Percentiles rank a stretch among this genome's conserved stretches.
Evolutionary conservation across 1,140 invertebrate species (phyloP).

Genomic region (Cydia amplana): DNA sequence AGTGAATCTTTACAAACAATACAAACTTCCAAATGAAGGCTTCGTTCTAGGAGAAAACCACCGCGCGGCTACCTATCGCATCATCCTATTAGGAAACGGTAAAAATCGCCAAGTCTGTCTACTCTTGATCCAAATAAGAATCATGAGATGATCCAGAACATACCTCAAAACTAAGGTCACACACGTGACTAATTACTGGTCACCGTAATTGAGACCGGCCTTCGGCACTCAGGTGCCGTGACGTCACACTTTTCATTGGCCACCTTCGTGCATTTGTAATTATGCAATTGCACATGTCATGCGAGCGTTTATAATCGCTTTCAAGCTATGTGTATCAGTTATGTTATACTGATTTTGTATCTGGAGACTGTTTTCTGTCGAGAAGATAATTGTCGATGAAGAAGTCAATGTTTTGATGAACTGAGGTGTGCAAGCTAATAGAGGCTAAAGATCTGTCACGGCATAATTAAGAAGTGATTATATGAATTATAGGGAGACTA

Average conservation of each 20-base stretch:
- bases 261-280: constrained; percentile 21
- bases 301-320: background rate
- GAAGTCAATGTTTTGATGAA: too few relatives aligned
- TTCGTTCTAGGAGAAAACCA: background rate
- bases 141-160: background rate
- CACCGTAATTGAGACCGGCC: constrained; percentile 26
- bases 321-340: constrained; percentile 7
- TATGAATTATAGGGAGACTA: too few relatives aligned
- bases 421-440: too few relatives aligned
- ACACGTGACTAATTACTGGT: constrained; percentile 16
- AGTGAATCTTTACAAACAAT: too few relatives aligned
- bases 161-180: constrained; percentile 14
- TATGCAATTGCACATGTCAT: constrained; percentile 14
- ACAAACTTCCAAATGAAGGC: background rate
- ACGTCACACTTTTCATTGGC: constrained; percentile 26
- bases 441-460: too few relatives aligned
- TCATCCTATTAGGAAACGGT: background rate
- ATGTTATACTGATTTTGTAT: background rate
- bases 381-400: too few relatives aligned
- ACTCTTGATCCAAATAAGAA: constrained; percentile 9
- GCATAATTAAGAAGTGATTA: too few relatives aligned
- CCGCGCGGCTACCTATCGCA: too few relatives aligned
- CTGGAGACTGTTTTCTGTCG: too few relatives aligned
- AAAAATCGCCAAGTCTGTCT: background rate
- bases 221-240: background rate